Conservation (phyloP, 2,113 vertebrate genomes). For the Cervus canadensis region DNA sequence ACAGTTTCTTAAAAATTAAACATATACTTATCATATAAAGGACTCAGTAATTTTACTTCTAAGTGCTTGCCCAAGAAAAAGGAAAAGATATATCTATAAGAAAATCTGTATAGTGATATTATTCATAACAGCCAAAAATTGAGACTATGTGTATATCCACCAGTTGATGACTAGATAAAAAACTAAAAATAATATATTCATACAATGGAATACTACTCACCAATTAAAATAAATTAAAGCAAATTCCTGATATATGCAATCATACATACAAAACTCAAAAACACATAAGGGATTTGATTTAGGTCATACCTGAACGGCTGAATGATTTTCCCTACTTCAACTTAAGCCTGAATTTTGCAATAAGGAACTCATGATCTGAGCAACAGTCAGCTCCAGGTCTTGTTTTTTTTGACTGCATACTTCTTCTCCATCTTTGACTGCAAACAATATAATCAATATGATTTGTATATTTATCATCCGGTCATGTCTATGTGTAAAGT, state of each 20-base stretch:
- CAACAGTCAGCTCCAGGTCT: not conserved
- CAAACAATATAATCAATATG: not conserved
- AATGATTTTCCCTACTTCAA: not conserved
- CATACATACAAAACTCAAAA: not conserved
- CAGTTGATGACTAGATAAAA: not conserved
- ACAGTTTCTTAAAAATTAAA: not conserved
- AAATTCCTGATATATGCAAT: not conserved
- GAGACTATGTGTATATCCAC: not conserved
- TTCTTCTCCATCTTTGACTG: not conserved
- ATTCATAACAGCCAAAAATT: not conserved
- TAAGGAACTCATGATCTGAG: not conserved
- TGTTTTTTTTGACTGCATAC: not conserved
- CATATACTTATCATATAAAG: not conserved
- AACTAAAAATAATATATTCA: not conserved
- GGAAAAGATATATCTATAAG: not conserved
- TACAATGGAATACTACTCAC: not conserved
- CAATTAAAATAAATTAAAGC: not conserved
- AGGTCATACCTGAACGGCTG: not conserved
- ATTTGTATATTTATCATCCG: not conserved
- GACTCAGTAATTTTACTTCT: not conserved
- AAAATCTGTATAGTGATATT: not conserved
- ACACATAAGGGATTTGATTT: not conserved
- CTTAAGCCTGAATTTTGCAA: not conserved
- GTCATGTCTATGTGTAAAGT: not conserved
- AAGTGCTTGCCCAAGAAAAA: not conserved